A percentile compares a stretch with the other conserved stretches of the same genome.
Conservation (phyloP, 2,113 vertebrate species). For the Mustela nigripes region DNA sequence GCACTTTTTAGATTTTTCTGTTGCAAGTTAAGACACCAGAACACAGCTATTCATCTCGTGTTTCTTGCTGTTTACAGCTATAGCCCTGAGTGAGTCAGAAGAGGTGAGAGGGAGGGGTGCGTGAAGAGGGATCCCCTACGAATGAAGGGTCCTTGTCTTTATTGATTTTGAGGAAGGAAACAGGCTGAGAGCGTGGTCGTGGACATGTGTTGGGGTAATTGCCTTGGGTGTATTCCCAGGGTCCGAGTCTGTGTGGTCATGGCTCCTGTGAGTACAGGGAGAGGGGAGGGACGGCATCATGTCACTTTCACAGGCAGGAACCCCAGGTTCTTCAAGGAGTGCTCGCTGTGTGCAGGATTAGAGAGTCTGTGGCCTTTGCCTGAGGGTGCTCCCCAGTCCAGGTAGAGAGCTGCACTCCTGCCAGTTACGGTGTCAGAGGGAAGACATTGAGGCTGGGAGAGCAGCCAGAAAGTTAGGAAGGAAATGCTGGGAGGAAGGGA, state of each 20-base stretch:
- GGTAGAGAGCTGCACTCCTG: accelerated
- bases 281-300: accelerated
- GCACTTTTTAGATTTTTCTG: neutral
- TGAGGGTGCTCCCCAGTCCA: accelerated
- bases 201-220: neutral
- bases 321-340: accelerated
- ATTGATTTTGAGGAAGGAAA: neutral
- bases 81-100: too few species aligned
- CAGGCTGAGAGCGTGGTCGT: accelerated
- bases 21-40: neutral
- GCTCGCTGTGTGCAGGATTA: accelerated
- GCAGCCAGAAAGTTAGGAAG: too few species aligned
- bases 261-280: neutral
- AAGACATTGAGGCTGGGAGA: accelerated
- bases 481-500: neutral
- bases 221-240: accelerated
- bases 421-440: neutral
- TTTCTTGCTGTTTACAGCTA: neutral
- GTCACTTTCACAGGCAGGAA: accelerated
- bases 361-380: neutral
- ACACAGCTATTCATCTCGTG: neutral
- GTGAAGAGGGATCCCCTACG: accelerated
- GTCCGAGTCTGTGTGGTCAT: accelerated
- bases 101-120: neutral
- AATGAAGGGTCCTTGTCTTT: accelerated